A percentile compares a stretch with the other conserved stretches of the same genome.
These are phyloP conservation scores for Phyto melanocephala DNA, from an alignment of 2,888 invertebrate species.

Conservation along the genomic window DNA sequence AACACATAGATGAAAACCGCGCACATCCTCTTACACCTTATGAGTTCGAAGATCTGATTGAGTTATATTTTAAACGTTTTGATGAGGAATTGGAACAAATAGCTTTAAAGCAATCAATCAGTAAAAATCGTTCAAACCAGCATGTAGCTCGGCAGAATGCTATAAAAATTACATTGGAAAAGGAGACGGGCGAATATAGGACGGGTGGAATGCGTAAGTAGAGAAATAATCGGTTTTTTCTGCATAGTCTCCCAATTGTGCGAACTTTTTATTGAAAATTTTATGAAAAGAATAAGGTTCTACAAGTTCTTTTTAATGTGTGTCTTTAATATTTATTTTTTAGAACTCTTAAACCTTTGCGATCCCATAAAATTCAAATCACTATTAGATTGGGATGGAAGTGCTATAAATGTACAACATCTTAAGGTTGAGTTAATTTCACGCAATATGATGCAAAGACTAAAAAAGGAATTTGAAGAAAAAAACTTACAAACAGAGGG, in stretches of 20 bases:
- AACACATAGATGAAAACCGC: conserved; percentile 81
- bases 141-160: conserved; percentile 90
- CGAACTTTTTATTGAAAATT: too few relatives aligned
- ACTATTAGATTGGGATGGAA: conserved; percentile 78
- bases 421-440: conserved; percentile 77
- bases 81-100: conserved; percentile 90
- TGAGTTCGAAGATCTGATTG: conserved; percentile 81
- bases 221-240: neutral
- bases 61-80: conserved; percentile 82
- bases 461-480: conserved; percentile 67
- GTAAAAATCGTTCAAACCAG: conserved; percentile 84
- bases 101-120: conserved; percentile 86
- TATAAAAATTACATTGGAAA: conserved; percentile 86
- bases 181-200: conserved; percentile 86
- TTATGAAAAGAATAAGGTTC: too few relatives aligned
- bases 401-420: conserved; percentile 78
- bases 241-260: too few relatives aligned
- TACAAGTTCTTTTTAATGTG: too few relatives aligned
- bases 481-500: neutral
- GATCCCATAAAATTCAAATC: conserved; percentile 73
- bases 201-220: conserved; percentile 86
- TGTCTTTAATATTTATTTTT: conserved; percentile 30
- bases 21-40: conserved; percentile 81
- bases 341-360: conserved; percentile 75
- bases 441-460: conserved; percentile 71